Conservation (phyloP, 2,113 vertebrate genomes). For the Mus musculus region GRCm39 chr9:15394501-15395000, state of each 20-base stretch:
- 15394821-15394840: conserved; percentile 54
- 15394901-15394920: too few species aligned
- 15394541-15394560: conserved; percentile 48
- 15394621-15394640: conserved; percentile 78
- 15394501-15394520: conserved; percentile 9
- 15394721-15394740: conserved; percentile 61
- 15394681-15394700: conserved; percentile 51
- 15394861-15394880: not conserved
- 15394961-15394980: not conserved
- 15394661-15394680: conserved; percentile 58
- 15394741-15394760: conserved; percentile 61
- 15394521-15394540: not conserved
- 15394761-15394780: conserved; percentile 67
- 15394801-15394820: conserved; percentile 75
- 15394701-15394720: conserved; percentile 71
- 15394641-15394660: conserved; percentile 77
- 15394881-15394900: too few species aligned
- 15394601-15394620: conserved; percentile 72
- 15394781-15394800: conserved; percentile 51
- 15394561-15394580: conserved; percentile 62
- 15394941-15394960: not conserved
- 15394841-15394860: too few species aligned
- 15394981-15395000: not conserved
- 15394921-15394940: too few species aligned
- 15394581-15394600: conserved; percentile 25